A percentile compares a stretch with the other conserved stretches of the same genome.
These are phyloP conservation scores for Lithophane semibrunnea DNA, from an alignment of 2,888 invertebrate species.

Conservation along the genomic window DNA sequence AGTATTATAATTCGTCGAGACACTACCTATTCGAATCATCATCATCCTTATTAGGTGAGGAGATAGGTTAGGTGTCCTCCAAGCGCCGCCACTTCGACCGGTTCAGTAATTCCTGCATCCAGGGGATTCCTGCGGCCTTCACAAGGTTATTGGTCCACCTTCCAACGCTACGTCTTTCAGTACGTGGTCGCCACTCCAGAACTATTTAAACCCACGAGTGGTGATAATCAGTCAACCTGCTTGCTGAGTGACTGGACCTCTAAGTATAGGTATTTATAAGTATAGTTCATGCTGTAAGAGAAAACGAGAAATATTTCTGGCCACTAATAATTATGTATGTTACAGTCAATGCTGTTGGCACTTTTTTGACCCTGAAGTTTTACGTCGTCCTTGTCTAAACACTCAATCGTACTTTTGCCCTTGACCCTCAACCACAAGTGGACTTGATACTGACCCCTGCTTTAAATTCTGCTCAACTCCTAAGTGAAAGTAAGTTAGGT, in stretches of 20 bases:
- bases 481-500: constrained; percentile 2
- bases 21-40: too few species aligned
- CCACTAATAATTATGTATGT: neutral
- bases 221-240: neutral
- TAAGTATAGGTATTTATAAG: neutral
- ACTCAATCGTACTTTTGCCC: neutral
- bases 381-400: neutral
- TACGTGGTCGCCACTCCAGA: too few species aligned
- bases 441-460: constrained; percentile 3
- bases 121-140: too few species aligned
- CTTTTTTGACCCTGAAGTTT: neutral
- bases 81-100: too few species aligned
- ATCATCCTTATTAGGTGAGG: too few species aligned
- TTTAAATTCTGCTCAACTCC: constrained; percentile 15
- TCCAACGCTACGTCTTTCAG: too few species aligned
- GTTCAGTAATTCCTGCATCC: too few species aligned
- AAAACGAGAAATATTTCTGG: neutral
- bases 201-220: neutral
- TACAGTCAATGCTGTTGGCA: neutral
- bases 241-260: neutral
- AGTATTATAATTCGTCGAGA: neutral
- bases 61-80: too few species aligned
- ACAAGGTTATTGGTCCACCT: too few species aligned
- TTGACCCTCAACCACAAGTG: neutral
- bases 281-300: neutral